Conservation (phyloP, 2,797 vertebrate species). For the Melanotaenia nigrans region DNA sequence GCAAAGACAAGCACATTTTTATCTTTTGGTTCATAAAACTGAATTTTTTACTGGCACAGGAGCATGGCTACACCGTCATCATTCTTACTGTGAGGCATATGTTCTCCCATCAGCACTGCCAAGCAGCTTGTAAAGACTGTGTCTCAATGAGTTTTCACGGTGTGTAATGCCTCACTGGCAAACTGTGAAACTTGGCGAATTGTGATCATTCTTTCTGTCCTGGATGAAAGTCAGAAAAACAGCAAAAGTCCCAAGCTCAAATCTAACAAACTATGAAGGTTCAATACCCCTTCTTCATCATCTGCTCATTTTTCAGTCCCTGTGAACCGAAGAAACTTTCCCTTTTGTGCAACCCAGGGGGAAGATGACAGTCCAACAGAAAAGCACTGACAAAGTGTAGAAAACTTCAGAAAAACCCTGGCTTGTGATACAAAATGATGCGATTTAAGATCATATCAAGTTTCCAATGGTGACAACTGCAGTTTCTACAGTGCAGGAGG, state of each 20-base stretch:
- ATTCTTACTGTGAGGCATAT: constrained; percentile 52
- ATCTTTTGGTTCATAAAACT: too few relatives aligned
- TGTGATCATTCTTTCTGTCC: constrained; percentile 31
- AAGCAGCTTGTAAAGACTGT: constrained; percentile 39
- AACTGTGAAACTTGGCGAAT: constrained; percentile 23
- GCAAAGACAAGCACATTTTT: too few relatives aligned
- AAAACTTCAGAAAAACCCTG: background rate
- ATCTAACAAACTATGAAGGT: background rate
- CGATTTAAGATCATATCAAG: background rate
- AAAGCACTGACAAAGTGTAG: constrained; percentile 16
- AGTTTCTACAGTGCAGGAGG: constrained; percentile 1
- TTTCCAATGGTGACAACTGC: background rate
- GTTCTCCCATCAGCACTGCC: constrained; percentile 41
- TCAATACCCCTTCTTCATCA: constrained; percentile 4
- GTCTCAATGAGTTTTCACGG: constrained; percentile 44
- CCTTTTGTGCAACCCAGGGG: background rate
- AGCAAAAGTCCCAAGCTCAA: background rate
- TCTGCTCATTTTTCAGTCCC: background rate
- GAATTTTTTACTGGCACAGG: too few relatives aligned
- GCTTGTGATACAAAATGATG: constrained; percentile 9
- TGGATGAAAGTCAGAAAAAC: background rate
- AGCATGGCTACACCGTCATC: too few relatives aligned
- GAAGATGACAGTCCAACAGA: background rate
- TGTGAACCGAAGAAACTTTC: background rate
- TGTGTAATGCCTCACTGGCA: constrained; percentile 29